Base-by-base conservation (phyloP, 2,797 vertebrate genomes). In the Vespertilio murinus region DNA sequence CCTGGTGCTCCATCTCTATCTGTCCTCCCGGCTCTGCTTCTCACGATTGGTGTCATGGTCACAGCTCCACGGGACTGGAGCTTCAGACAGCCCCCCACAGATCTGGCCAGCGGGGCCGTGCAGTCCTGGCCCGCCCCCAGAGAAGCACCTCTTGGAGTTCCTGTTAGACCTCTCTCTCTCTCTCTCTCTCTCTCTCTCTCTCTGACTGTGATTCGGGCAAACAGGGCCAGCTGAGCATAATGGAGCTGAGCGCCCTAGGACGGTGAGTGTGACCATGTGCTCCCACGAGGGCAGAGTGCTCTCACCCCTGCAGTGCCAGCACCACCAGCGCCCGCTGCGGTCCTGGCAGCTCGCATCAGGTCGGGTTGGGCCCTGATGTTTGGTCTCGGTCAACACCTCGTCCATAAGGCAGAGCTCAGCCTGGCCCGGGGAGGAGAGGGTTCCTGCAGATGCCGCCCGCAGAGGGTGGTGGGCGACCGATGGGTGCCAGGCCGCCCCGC, bases 361-460 rank as follows among this genome's bases (percentile, higher is more conserved):
- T 67, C 23, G 45, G 13, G 16, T 4, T 10, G 2, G 75, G 54
- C 83, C 69, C 54, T n/a, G 70, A 64, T 30, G 33, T 77, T 42
- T 83, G 78, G 12, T 69, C 73, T 40, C 78, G 10, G 40, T 33
- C 47, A 49, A 40, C 5, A 0, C 4, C 45, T 28, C 6, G 7
- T 45, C 78, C 69, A 13, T 1, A 49, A 67, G 69, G 88, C 80
- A 78, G 61, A 69, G 70, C 17, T 52, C 25, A 69, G 56, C 73
- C 67, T 38, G 47, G 69, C 30, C 23, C 3, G 3, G 30, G 7
- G 18, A 77, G 69, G 42, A 38, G 80, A 28, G 6, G 20, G 90
- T 18, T 82, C 93, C 47, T 71, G 81, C 93, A 45, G 67, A 90
- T 74, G 25, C 78, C 96, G 94, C 92, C 65, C 90, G 22, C 92